phyloP scores from a whole-genome alignment of 2,888 invertebrate species.

The Blera fallax region DNA sequence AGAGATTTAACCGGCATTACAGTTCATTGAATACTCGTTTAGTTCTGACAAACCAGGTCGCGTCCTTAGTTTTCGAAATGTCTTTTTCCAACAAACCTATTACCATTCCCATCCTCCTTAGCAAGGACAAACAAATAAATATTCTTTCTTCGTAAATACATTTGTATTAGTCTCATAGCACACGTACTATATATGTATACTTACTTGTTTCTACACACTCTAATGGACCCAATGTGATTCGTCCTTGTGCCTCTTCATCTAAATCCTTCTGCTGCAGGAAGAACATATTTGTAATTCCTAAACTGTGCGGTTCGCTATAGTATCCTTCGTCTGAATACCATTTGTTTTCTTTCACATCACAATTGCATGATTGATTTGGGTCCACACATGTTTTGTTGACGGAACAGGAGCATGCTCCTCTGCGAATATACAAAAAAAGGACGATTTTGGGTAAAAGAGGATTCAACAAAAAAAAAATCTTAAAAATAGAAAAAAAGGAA shows the following conservation, averaged over 20 bases:
- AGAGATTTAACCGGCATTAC: constrained; percentile 13
- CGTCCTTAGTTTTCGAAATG: constrained; percentile 9
- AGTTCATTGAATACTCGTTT: constrained; percentile 38
- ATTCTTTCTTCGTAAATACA: constrained; percentile 11
- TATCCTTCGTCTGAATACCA: constrained; percentile 95
- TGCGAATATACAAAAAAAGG: constrained; percentile 77
- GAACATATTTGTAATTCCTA: constrained; percentile 95
- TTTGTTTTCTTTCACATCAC: constrained; percentile 92
- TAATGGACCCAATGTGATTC: constrained; percentile 94
- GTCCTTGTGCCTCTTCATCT: constrained; percentile 91
- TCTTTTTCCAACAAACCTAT: constrained; percentile 2
- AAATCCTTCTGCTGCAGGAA: constrained; percentile 93
- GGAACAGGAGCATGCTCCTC: constrained; percentile 89
- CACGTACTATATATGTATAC: constrained; percentile 80
- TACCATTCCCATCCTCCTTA: background rate
- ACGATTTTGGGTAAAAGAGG: constrained; percentile 65
- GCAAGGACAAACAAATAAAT: constrained; percentile 19
- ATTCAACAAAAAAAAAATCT: constrained; percentile 2
- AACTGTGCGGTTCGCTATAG: constrained; percentile 89
- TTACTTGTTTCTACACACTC: constrained; percentile 97
- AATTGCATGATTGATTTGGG: constrained; percentile 93
- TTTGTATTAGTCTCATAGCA: background rate
- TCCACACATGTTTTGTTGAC: constrained; percentile 92
- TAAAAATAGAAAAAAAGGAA: background rate
- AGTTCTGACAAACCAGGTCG: constrained; percentile 1